Evolutionary conservation across 2,888 invertebrate species (phyloP).

Genomic region (Amorpha juglandis): DNA sequence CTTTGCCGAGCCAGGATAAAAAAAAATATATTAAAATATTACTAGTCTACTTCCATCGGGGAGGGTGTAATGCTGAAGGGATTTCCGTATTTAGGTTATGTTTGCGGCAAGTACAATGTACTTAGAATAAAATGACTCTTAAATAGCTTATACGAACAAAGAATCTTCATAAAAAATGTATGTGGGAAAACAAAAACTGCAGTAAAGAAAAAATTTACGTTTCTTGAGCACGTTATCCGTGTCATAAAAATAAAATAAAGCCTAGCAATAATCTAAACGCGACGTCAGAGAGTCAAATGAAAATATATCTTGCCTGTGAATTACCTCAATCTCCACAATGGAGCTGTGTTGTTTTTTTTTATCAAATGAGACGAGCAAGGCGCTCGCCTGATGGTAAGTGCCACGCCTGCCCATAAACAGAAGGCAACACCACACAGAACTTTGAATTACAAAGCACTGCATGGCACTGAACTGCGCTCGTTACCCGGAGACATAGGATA

Average conservation of each 20-base stretch:
- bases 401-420: too few relatives aligned
- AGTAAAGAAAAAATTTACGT: neutral
- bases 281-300: slow-evolving; percentile 20
- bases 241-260: slow-evolving; percentile 22
- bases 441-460: too few relatives aligned
- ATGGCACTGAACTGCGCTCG: too few relatives aligned
- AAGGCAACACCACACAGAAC: too few relatives aligned
- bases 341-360: too few relatives aligned
- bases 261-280: slow-evolving; percentile 16
- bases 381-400: too few relatives aligned
- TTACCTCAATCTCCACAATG: slow-evolving; percentile 5
- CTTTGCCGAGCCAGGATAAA: too few relatives aligned
- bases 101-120: neutral
- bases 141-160: neutral
- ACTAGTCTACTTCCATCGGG: too few relatives aligned
- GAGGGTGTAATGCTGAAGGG: too few relatives aligned
- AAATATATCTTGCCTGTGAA: slow-evolving; percentile 17
- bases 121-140: neutral
- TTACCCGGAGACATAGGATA: too few relatives aligned
- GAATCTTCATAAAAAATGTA: neutral
- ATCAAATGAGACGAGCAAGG: too few relatives aligned
- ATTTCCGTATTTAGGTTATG: neutral
- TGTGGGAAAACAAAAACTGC: slow-evolving; percentile 5
- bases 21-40: too few relatives aligned
- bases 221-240: slow-evolving; percentile 9